Evolutionary conservation across 2,888 invertebrate species (phyloP).

Genomic region (Seladonia tumulorum): DNA sequence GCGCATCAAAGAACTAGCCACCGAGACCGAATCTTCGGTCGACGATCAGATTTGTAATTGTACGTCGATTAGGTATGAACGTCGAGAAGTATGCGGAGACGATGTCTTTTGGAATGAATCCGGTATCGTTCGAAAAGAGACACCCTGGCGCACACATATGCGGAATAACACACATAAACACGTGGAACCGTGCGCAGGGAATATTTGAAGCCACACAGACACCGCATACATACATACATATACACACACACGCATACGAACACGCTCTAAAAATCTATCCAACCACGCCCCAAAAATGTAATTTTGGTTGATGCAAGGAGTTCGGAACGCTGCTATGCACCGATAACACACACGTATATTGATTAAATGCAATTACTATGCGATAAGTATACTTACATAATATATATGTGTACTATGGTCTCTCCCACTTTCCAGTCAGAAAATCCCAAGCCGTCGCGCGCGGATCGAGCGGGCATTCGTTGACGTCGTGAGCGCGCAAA

Average conservation of each 20-base stretch:
- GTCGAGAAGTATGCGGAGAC: constrained; percentile 4
- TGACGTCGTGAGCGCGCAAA: constrained; percentile 54
- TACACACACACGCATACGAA: constrained; percentile 16
- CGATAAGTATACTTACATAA: constrained; percentile 84
- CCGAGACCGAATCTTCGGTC: constrained; percentile 33
- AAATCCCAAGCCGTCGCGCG: constrained; percentile 70
- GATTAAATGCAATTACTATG: constrained; percentile 83
- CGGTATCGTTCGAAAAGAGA: constrained; percentile 24
- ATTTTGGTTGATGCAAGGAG: constrained; percentile 83
- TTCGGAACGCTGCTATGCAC: constrained; percentile 84
- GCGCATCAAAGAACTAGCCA: constrained; percentile 43
- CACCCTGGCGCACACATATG: constrained; percentile 33
- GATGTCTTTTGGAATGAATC: constrained; percentile 19
- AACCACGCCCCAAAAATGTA: constrained; percentile 52
- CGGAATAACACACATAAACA: constrained; percentile 29
- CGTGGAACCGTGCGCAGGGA: constrained; percentile 32
- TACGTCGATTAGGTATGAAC: constrained; percentile 41
- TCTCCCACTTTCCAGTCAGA: constrained; percentile 83
- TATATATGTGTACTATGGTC: constrained; percentile 85
- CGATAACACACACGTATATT: constrained; percentile 81
- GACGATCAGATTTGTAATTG: constrained; percentile 29
- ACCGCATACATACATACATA: background rate
- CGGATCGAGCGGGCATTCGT: constrained; percentile 64
- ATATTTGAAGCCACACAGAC: background rate
- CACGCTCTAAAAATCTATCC: constrained; percentile 56